Evolutionary conservation across 1,140 invertebrate species (phyloP).

Genomic region (Zaprionus ghesquierei): DNA sequence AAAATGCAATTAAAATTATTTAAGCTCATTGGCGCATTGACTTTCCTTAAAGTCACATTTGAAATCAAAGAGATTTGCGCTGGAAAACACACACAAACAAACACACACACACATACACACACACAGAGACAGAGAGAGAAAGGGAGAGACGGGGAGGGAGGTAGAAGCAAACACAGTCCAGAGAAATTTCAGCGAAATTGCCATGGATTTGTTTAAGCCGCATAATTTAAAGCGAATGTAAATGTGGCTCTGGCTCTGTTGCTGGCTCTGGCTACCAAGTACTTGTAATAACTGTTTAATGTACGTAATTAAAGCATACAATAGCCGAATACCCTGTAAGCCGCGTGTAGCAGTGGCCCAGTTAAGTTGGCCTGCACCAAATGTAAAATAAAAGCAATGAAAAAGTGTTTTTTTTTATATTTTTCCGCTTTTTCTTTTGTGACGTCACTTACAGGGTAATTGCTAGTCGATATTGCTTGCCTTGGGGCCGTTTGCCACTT

Average conservation of each 20-base stretch:
- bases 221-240: constrained; percentile 16
- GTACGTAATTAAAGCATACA: constrained; percentile 18
- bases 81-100: not conserved
- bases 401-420: no score
- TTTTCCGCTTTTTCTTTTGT: no score
- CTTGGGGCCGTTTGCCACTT: not conserved
- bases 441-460: constrained; percentile 14
- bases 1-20: constrained; percentile 20
- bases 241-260: constrained; percentile 4
- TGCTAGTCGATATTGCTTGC: not conserved
- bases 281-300: constrained; percentile 19
- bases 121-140: not conserved
- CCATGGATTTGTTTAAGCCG: constrained; percentile 13
- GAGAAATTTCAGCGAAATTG: not conserved
- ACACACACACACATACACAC: not conserved
- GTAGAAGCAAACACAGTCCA: not conserved
- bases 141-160: not conserved
- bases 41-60: not conserved
- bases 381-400: no score
- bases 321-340: constrained; percentile 4
- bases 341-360: not conserved
- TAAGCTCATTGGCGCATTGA: constrained; percentile 4
- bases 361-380: no score
- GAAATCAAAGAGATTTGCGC: constrained; percentile 6
- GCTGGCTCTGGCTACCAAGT: constrained; percentile 4